A percentile compares a stretch with the other conserved stretches of the same genome.
phyloP scores from a whole-genome alignment of 2,888 invertebrate species.

The Pachliopta kotzebuea region DNA sequence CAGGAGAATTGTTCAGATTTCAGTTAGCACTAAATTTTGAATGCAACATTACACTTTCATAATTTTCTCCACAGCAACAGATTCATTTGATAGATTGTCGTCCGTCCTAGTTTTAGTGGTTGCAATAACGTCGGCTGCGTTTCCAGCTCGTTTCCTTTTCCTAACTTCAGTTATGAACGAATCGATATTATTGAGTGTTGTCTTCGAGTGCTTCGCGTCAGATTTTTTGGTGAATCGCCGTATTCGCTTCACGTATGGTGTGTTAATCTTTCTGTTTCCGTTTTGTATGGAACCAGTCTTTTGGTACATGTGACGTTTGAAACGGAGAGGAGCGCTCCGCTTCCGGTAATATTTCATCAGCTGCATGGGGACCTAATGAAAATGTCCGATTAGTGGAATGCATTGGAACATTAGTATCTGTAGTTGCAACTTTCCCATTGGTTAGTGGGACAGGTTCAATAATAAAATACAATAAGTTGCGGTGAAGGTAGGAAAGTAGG shows the following conservation, averaged over 20 bases:
- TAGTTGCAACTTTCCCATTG: too few species aligned
- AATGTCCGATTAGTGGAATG: neutral
- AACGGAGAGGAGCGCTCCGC: slow-evolving; percentile 30
- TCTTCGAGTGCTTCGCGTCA: slow-evolving; percentile 12
- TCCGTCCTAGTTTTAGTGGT: too few species aligned
- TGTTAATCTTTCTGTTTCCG: neutral
- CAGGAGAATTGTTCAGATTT: too few species aligned
- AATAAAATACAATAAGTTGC: too few species aligned
- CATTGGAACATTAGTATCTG: too few species aligned
- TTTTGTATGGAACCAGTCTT: neutral
- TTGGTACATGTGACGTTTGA: slow-evolving; percentile 15
- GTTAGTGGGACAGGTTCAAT: too few species aligned
- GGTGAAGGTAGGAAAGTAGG: too few species aligned
- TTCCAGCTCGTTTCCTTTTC: slow-evolving; percentile 13
- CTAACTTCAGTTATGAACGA: slow-evolving; percentile 16
- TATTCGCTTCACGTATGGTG: neutral
- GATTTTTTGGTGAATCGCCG: slow-evolving; percentile 10
- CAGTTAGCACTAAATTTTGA: too few species aligned
- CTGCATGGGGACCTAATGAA: slow-evolving; percentile 28
- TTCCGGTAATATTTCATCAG: slow-evolving; percentile 30
- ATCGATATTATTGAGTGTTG: slow-evolving; percentile 5
- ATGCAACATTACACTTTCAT: too few species aligned
- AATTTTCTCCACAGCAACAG: too few species aligned
- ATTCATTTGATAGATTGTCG: too few species aligned
- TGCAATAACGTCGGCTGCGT: too few species aligned